A percentile compares a stretch with the other conserved stretches of the same genome.
Evolutionary conservation across 1,140 invertebrate genomes (phyloP).

Genomic region (Choristoneura fumiferana): DNA sequence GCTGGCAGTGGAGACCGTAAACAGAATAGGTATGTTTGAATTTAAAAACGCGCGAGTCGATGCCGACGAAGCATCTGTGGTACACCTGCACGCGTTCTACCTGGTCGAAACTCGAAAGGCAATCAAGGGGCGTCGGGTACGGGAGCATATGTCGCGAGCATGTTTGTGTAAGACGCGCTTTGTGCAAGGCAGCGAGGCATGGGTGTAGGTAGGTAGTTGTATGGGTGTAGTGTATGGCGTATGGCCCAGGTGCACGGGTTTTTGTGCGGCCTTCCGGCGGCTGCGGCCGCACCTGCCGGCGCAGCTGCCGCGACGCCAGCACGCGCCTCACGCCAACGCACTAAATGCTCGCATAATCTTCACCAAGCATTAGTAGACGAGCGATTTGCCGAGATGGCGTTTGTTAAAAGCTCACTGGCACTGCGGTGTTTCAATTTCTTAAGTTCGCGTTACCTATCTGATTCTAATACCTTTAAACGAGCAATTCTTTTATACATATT

Average conservation of each 20-base stretch:
- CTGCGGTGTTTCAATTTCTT: no score
- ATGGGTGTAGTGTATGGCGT: slow-evolving; percentile 6
- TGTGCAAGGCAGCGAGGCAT: slow-evolving; percentile 61
- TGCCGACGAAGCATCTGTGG: slow-evolving; percentile 5
- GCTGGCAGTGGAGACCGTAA: no score
- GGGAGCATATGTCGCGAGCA: slow-evolving; percentile 52
- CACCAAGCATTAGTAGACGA: no score
- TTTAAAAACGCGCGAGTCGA: no score
- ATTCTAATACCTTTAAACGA: no score
- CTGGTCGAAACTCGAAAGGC: slow-evolving; percentile 13
- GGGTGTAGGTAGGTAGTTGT: slow-evolving; percentile 11
- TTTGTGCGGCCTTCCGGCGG: slow-evolving; percentile 72
- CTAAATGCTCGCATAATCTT: no score
- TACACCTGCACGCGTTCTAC: slow-evolving; percentile 16
- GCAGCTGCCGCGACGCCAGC: slow-evolving; percentile 32
- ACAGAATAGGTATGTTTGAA: no score
- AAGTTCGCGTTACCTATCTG: no score
- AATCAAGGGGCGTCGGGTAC: slow-evolving; percentile 20
- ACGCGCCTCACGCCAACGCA: slow-evolving; percentile 21
- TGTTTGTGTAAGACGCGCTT: slow-evolving; percentile 48
- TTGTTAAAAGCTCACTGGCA: no score
- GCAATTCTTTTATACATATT: no score
- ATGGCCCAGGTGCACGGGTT: slow-evolving; percentile 65
- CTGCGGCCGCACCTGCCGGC: slow-evolving; percentile 68
- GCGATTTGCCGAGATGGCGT: no score